Percentiles rank a stretch among this genome's conserved stretches.
Evolutionary conservation across 2,888 invertebrate species (phyloP).

Genomic region (Drosophila helvetica): DNA sequence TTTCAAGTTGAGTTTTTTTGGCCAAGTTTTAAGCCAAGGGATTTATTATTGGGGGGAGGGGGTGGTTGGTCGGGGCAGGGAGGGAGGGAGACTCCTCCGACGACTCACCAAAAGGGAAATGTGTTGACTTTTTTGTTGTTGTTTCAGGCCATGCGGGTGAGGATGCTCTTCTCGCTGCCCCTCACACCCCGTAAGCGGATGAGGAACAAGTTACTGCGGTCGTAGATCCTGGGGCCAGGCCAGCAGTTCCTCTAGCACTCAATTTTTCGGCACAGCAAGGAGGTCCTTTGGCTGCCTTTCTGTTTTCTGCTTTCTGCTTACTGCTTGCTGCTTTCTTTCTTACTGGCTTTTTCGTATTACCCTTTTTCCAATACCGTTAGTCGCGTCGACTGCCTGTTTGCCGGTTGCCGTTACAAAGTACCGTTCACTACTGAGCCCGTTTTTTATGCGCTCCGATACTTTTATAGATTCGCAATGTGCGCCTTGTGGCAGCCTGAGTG

Average conservation of each 20-base stretch:
- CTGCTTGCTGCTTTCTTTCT: conserved; percentile 6
- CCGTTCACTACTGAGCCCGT: conserved; percentile 84
- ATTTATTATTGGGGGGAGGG: conserved; percentile 31
- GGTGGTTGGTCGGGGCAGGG: not conserved
- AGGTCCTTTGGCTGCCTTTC: conserved; percentile 1
- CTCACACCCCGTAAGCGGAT: conserved; percentile 18
- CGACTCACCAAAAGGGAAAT: conserved; percentile 36
- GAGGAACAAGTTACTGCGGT: conserved; percentile 30
- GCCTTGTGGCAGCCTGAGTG: conserved; percentile 27
- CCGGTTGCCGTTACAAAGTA: conserved; percentile 77
- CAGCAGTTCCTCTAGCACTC: conserved; percentile 21
- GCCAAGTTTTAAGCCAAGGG: conserved; percentile 48
- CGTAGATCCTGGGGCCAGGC: conserved; percentile 15
- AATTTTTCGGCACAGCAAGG: conserved; percentile 25
- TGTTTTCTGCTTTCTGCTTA: not conserved
- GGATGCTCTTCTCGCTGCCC: not conserved
- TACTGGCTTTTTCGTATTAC: conserved; percentile 1
- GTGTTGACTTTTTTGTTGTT: conserved; percentile 22
- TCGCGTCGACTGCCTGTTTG: conserved; percentile 32
- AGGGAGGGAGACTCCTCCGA: conserved; percentile 15
- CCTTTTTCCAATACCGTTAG: conserved; percentile 46
- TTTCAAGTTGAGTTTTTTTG: not conserved
- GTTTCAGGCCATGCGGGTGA: conserved; percentile 24
- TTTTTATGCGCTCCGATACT: conserved; percentile 82
- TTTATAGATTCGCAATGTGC: conserved; percentile 83